Evolutionary conservation across 2,113 vertebrate species (phyloP).

Genomic region (Dendropsophus ebraccatus): DNA sequence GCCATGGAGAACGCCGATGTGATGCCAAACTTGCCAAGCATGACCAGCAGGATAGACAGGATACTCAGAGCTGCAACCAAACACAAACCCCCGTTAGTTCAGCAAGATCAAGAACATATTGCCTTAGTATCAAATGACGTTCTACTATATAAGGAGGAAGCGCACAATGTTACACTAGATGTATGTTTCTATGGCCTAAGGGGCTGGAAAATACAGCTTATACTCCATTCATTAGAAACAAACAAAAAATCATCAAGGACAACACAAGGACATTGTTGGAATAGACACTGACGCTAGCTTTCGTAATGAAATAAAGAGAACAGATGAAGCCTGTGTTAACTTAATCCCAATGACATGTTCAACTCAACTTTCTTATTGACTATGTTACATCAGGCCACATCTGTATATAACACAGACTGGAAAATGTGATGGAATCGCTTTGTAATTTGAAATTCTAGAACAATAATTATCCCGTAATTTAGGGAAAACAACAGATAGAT

Average conservation of each 20-base stretch:
- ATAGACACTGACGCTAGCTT: not conserved
- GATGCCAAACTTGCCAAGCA: constrained; percentile 88
- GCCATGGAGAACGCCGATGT: constrained; percentile 85
- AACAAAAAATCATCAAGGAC: not conserved
- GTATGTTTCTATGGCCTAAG: not conserved
- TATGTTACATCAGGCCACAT: no score
- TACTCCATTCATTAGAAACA: no score
- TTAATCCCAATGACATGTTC: no score
- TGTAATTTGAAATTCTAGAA: no score
- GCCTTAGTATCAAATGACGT: not conserved
- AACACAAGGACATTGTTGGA: not conserved
- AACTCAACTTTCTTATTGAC: no score
- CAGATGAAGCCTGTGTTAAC: no score
- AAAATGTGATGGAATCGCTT: no score
- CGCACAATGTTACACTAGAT: not conserved
- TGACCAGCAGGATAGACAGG: constrained; percentile 78
- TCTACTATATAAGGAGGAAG: not conserved
- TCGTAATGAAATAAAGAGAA: not conserved
- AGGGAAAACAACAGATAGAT: no score
- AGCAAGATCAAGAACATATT: not conserved
- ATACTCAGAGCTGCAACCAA: constrained; percentile 68
- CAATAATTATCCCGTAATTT: no score
- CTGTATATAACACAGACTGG: no score
- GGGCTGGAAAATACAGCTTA: not conserved
- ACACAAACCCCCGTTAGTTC: not conserved